Conservation (phyloP, 1,140 invertebrate species). For the Chironomus striatipennis region DNA sequence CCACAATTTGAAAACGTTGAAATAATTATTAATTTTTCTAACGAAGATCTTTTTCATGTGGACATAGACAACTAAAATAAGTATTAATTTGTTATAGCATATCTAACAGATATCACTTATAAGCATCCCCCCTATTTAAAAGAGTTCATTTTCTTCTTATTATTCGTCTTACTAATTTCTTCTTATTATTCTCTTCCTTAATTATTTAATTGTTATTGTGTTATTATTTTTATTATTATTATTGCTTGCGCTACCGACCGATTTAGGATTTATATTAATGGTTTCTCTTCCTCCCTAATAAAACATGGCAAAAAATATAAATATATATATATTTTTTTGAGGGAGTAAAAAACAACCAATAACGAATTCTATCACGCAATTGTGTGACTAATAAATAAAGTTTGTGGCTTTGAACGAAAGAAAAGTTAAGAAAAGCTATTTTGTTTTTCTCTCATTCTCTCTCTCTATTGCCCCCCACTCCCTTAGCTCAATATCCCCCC, state of each 20-base stretch:
- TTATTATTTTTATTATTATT: neutral
- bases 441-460: too few species aligned
- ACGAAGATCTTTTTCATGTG: neutral
- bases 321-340: too few species aligned
- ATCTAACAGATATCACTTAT: too few species aligned
- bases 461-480: too few species aligned
- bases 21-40: too few species aligned
- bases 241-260: neutral
- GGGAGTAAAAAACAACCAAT: neutral
- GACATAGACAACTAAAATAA: too few species aligned
- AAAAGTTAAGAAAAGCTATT: conserved; percentile 11
- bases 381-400: conserved; percentile 23
- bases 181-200: neutral
- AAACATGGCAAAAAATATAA: too few species aligned
- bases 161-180: too few species aligned
- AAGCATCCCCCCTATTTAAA: too few species aligned
- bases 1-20: too few species aligned
- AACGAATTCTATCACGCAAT: conserved; percentile 19
- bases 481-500: neutral
- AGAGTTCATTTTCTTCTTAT: too few species aligned
- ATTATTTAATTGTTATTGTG: conserved; percentile 15
- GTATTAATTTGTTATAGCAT: too few species aligned
- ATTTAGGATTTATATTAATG: conserved; percentile 15
- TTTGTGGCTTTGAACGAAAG: conserved; percentile 20
- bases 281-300: neutral